Base-by-base conservation (phyloP, 2,113 vertebrate species). In the Picathartes gymnocephalus region DNA sequence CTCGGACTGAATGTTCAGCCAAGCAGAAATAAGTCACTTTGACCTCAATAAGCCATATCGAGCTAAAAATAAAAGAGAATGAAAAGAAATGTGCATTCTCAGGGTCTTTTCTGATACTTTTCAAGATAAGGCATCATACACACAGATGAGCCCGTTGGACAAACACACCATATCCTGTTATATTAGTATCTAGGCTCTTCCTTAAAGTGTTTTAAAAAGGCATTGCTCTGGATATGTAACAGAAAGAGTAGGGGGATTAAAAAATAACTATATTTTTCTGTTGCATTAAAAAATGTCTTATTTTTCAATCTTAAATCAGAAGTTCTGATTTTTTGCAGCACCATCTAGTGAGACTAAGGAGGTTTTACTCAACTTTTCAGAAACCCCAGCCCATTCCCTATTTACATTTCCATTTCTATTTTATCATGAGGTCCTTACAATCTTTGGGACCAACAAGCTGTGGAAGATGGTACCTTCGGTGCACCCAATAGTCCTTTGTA, bases 331-430 rank as follows among this genome's bases (percentile, higher is more conserved):
- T 96, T 97, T 96, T 96, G 83, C 86, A 97, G 96, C 95, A 90
- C 94, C 93, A 95, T 85, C 97, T 96, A 97, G 95, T 89, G 97
- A 92, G 30, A 69, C 24, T 56, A 76, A 80, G 53, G 20, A 79
- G 81, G 7, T 60, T 95, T 87, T 64, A 86, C 73, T 66, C 24
- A 88, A 76, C 22, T 62, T 50, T 56, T 28, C 74, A 84, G 48
- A 66, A 92, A 57, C 10, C 40, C 42, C 28, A 71, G 28, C 13
- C 25, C 20, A 2, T 24, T 92, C 10, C 7, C 31, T 51, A 53
- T 74, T 90, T 64, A 42, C 16, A 37, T 40, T 86, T 68, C 25
- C n/a, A 53, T 68, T 92, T 74, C 39, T 77, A 60, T 80, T 86
- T 81, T 83, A 74, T 42, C 37, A 27, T 14, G 7, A 53, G 64